Base-by-base conservation (phyloP, 2,888 invertebrate genomes). In the Hybos culiciformis region DNA sequence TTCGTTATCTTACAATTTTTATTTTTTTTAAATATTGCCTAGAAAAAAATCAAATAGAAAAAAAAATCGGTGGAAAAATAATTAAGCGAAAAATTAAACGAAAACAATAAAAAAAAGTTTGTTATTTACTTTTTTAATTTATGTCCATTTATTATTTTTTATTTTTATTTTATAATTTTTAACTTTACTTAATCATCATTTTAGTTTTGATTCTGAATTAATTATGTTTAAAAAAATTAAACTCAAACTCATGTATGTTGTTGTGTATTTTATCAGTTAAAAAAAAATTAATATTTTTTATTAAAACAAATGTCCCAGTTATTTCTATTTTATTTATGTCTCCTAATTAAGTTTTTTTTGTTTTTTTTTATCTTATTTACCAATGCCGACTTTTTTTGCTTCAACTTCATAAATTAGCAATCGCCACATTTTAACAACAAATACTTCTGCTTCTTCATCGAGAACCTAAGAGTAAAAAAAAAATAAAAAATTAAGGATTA, bases 351-450 rank as follows among this genome's bases (percentile, higher is more conserved):
- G 2, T n/a, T 19, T 8, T n/a, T 20, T 6, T 20, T 19, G 7
- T 36, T 36, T 20, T 36, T 36, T 21, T 20, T 2, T 20, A n/a
- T 20, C 36, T 36, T 36, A 36, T 36, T 36, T 36, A 36, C 36
- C 36, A 29, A 29, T 12, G 51, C 93, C 94, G 63, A 86, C 75
- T 67, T 93, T 93, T 71, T 96, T 96, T 45, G 96, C 94, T 74
- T 98, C 97, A 55, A 96, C 90, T 77, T 99, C 98, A 71, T 97
- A 99, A 58, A 99, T 97, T 51, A 99, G 76, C 59, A 99, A 75
- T 54, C 98, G 77, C 98, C 98, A 99, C 94, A 99, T 93, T 77
- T 99, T 99, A 50, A 98, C 94, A 56, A 98, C 96, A 73, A 99
- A 99, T 53, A 96, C 94, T 71, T 98, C 97, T 4, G 98, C 98